Percentiles rank a stretch among this genome's conserved stretches.
Evolutionary conservation across 1,140 invertebrate genomes (phyloP).

Genomic region (Hylaeus volcanicus): DNA sequence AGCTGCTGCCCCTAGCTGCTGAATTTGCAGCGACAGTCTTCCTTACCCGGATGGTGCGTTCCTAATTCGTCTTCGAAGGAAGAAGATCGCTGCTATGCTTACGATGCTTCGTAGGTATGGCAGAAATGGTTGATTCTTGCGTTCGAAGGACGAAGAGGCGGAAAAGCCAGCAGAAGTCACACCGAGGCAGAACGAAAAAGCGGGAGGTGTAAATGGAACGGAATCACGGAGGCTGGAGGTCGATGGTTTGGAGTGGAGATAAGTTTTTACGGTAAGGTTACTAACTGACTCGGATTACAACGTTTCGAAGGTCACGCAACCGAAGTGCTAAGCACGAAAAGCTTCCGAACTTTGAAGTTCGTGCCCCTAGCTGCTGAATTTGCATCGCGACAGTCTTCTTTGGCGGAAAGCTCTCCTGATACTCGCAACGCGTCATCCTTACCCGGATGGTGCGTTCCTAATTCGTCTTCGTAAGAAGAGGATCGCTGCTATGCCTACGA

Average conservation of each 20-base stretch:
- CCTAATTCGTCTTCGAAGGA: too few relatives aligned
- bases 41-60: neutral
- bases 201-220: slow-evolving; percentile 64
- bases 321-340: too few relatives aligned
- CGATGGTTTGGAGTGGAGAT: slow-evolving; percentile 67
- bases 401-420: neutral
- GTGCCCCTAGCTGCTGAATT: too few relatives aligned
- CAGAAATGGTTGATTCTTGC: neutral
- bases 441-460: neutral
- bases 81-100: neutral
- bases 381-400: too few relatives aligned
- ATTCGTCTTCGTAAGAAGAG: neutral
- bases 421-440: neutral
- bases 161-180: slow-evolving; percentile 7
- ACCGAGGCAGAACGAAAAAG: slow-evolving; percentile 19
- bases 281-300: slow-evolving; percentile 73
- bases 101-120: neutral
- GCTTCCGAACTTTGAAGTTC: too few relatives aligned
- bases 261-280: slow-evolving; percentile 76
- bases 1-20: too few relatives aligned
- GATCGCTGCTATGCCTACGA: neutral
- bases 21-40: too few relatives aligned
- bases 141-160: neutral
- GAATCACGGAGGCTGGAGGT: slow-evolving; percentile 65
- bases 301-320: too few relatives aligned